Percentiles rank a stretch among this genome's conserved stretches.
These are phyloP conservation scores for Cotesia vestalis DNA, from an alignment of 1,140 invertebrate genomes.

Conservation along the genomic window DNA sequence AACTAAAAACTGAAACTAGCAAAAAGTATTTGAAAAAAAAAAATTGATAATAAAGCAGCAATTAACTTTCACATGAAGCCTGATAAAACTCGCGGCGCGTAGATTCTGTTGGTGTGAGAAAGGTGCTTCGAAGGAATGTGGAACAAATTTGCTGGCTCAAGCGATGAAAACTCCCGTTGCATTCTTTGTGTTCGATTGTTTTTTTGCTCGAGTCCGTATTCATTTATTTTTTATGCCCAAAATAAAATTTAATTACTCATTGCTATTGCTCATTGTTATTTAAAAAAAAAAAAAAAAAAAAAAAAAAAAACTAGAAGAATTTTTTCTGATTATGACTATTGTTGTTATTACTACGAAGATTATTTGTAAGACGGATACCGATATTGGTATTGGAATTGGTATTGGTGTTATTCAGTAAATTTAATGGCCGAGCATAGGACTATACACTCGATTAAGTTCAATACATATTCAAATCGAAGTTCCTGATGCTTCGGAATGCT, in stretches of 20 bases:
- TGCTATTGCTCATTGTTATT: too few species aligned
- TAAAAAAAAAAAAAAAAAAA: too few species aligned
- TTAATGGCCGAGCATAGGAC: not conserved
- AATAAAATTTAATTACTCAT: not conserved
- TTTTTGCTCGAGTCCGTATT: not conserved
- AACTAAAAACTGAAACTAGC: not conserved
- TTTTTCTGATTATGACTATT: too few species aligned
- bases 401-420: not conserved
- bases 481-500: constrained; percentile 33
- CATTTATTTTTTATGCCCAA: not conserved
- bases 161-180: constrained; percentile 35
- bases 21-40: not conserved
- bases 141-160: constrained; percentile 33
- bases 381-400: too few species aligned
- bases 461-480: constrained; percentile 32
- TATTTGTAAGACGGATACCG: too few species aligned
- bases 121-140: constrained; percentile 33
- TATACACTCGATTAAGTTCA: constrained; percentile 15
- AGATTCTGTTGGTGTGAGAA: constrained; percentile 20
- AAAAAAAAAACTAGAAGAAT: too few species aligned
- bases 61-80: constrained; percentile 31
- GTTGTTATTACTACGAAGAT: too few species aligned
- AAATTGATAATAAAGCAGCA: constrained; percentile 11
- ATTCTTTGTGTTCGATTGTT: constrained; percentile 10
- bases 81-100: constrained; percentile 23